Conservation (phyloP, 2,888 invertebrate species). For the Phlogophora meticulosa region DNA sequence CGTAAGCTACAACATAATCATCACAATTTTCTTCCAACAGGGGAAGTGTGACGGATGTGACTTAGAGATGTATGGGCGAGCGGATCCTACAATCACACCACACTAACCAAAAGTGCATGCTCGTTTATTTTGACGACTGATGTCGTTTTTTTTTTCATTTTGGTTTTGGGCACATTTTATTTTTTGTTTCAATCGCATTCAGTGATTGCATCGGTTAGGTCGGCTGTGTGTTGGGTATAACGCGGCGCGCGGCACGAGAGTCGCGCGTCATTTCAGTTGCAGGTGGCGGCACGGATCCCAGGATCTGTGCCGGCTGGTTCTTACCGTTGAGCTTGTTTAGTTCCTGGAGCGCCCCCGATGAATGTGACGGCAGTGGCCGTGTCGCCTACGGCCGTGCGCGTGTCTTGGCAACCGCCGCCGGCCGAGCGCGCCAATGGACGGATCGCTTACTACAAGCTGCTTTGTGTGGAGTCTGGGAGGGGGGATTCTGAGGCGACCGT, state of each 20-base stretch:
- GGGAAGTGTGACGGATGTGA: constrained; percentile 84
- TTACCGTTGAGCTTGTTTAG: constrained; percentile 91
- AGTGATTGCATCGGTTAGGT: constrained; percentile 89
- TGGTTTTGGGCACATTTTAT: constrained; percentile 83
- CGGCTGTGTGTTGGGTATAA: constrained; percentile 70
- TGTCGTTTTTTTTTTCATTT: constrained; percentile 74
- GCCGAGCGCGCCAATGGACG: constrained; percentile 97
- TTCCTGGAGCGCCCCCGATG: constrained; percentile 99
- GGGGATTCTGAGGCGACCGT: constrained; percentile 96
- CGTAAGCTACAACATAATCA: constrained; percentile 77
- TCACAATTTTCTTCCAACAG: constrained; percentile 83
- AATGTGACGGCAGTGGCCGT: constrained; percentile 97
- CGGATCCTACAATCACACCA: constrained; percentile 83
- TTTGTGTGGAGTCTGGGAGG: constrained; percentile 96
- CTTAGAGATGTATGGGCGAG: constrained; percentile 88
- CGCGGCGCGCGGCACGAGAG: constrained; percentile 67
- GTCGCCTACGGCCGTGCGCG: constrained; percentile 97
- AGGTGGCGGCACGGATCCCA: constrained; percentile 70
- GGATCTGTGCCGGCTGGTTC: constrained; percentile 62
- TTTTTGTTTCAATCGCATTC: constrained; percentile 88
- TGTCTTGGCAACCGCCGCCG: constrained; percentile 98
- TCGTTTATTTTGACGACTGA: constrained; percentile 75
- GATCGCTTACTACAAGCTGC: constrained; percentile 98
- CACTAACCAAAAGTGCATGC: constrained; percentile 83
- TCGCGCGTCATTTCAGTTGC: constrained; percentile 78